A percentile compares a stretch with the other conserved stretches of the same genome.
Evolutionary conservation across 2,888 invertebrate species (phyloP).

Genomic region (Norana najaformis): DNA sequence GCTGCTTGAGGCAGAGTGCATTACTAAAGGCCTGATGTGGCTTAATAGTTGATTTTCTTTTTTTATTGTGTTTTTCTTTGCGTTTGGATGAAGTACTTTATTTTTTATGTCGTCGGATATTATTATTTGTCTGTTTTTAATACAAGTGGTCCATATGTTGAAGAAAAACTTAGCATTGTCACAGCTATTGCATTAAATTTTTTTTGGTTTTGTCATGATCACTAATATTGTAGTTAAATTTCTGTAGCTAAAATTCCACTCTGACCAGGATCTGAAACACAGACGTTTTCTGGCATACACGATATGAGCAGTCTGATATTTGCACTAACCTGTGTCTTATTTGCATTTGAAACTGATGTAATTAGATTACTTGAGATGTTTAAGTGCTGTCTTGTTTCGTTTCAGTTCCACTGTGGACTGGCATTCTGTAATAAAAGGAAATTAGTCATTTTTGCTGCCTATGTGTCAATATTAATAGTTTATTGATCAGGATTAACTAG

Average conservation of each 20-base stretch:
- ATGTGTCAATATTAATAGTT: too few relatives aligned
- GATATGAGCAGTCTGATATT: too few relatives aligned
- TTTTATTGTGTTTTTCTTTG: too few relatives aligned
- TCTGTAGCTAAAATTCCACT: too few relatives aligned
- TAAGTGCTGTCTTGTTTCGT: background rate
- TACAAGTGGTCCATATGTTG: background rate
- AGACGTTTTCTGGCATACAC: too few relatives aligned
- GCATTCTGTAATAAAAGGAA: background rate
- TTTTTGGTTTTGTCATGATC: too few relatives aligned
- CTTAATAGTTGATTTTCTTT: too few relatives aligned
- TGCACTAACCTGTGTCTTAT: background rate
- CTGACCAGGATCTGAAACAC: too few relatives aligned
- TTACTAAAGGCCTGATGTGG: background rate
- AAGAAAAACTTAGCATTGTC: too few relatives aligned
- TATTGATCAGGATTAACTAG: too few relatives aligned
- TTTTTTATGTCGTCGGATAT: background rate
- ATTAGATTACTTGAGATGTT: background rate
- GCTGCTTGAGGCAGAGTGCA: background rate
- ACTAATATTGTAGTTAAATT: too few relatives aligned
- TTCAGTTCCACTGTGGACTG: background rate
- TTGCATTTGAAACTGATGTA: background rate
- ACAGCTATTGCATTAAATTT: too few relatives aligned
- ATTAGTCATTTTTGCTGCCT: background rate
- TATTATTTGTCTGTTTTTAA: background rate
- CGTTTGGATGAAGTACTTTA: background rate